Conservation (phyloP, 2,797 vertebrate genomes). For the Darevskia nairensis region DNA sequence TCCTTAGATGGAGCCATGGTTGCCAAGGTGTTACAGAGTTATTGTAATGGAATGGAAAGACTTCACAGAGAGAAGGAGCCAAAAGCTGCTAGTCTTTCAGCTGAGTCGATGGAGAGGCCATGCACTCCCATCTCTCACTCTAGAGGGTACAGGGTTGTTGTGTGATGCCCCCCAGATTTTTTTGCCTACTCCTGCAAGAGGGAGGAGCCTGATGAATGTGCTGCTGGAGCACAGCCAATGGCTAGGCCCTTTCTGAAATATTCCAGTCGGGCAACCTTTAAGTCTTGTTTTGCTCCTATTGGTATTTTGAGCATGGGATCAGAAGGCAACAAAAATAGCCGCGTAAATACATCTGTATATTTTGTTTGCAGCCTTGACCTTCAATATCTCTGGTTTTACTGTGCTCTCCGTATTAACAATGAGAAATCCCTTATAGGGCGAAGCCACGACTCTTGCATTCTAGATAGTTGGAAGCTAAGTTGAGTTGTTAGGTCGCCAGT, state of each 20-base stretch:
- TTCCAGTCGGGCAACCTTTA: neutral
- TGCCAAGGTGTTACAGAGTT: too few species aligned
- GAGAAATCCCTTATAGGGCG: constrained; percentile 30
- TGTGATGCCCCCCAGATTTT: too few species aligned
- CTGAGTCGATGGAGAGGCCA: neutral
- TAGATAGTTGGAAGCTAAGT: constrained; percentile 32
- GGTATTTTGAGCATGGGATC: constrained; percentile 36
- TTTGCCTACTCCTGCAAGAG: too few species aligned
- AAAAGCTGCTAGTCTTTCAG: neutral
- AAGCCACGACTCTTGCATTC: constrained; percentile 31
- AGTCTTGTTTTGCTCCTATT: neutral
- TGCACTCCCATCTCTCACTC: too few species aligned
- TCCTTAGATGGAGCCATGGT: too few species aligned
- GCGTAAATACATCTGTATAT: constrained; percentile 41
- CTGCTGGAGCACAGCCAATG: neutral
- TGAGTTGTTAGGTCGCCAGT: constrained; percentile 47
- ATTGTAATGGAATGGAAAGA: too few species aligned
- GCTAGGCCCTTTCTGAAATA: neutral
- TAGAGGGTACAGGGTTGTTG: too few species aligned
- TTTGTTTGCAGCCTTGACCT: constrained; percentile 27
- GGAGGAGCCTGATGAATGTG: neutral
- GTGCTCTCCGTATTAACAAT: constrained; percentile 12
- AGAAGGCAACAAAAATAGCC: constrained; percentile 34
- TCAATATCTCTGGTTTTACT: constrained; percentile 17
- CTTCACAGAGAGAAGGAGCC: neutral